phyloP scores from a whole-genome alignment of 2,888 invertebrate species.

The Hipparchia semele region DNA sequence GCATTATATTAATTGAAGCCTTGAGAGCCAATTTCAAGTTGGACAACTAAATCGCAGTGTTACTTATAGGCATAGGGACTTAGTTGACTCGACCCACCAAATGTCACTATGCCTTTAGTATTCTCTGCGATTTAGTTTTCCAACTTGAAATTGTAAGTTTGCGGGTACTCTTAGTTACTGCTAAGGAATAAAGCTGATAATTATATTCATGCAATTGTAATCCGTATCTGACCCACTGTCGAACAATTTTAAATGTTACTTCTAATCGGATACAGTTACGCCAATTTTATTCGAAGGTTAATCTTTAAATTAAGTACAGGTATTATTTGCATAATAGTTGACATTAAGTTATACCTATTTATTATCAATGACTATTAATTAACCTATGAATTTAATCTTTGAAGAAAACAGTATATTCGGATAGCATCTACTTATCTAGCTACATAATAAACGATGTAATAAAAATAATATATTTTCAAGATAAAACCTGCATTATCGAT shows the following conservation, averaged over 20 bases:
- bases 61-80: too few relatives aligned
- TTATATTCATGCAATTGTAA: conserved; percentile 17
- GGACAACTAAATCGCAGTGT: too few relatives aligned
- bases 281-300: conserved; percentile 13
- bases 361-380: not conserved
- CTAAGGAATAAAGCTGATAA: not conserved
- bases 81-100: too few relatives aligned
- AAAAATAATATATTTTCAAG: conserved; percentile 3
- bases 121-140: too few relatives aligned
- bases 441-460: not conserved
- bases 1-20: too few relatives aligned
- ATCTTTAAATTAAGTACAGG: not conserved
- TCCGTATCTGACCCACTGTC: conserved; percentile 27
- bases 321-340: not conserved
- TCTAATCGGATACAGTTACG: conserved; percentile 11
- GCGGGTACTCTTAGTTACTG: not conserved
- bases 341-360: not conserved
- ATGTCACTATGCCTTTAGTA: too few relatives aligned
- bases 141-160: too few relatives aligned
- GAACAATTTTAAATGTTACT: conserved; percentile 3
- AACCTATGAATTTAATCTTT: not conserved
- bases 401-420: not conserved
- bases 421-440: not conserved
- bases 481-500: conserved; percentile 10
- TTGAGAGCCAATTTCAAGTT: too few relatives aligned